A percentile compares a stretch with the other conserved stretches of the same genome.
phyloP scores from a whole-genome alignment of 1,140 invertebrate genomes.

The Antheraea mylitta region DNA sequence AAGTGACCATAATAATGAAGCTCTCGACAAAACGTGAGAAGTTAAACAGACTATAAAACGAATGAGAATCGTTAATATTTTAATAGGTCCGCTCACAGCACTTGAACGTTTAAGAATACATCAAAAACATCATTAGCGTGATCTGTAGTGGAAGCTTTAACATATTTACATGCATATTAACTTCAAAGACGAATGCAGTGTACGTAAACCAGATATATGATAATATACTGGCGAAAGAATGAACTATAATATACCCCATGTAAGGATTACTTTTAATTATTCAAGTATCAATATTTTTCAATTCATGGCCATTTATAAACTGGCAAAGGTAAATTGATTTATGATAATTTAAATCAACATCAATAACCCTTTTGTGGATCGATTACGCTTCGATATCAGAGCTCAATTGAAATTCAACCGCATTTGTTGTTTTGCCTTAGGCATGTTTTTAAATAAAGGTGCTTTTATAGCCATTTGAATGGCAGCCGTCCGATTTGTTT shows the following conservation, averaged over 20 bases:
- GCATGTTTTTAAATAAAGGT: neutral
- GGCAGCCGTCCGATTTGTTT: neutral
- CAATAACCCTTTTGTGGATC: conserved; percentile 1
- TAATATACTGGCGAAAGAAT: neutral
- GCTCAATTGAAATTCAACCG: neutral
- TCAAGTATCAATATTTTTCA: neutral
- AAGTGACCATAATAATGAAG: conserved; percentile 19
- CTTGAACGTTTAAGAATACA: conserved; percentile 13
- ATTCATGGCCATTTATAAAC: neutral
- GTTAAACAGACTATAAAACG: conserved; percentile 31
- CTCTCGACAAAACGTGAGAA: conserved; percentile 29
- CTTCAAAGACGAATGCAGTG: neutral
- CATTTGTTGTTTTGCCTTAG: neutral
- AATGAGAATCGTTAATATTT: conserved; percentile 25
- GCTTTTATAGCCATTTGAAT: neutral
- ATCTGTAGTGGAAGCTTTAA: neutral
- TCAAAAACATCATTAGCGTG: conserved; percentile 15
- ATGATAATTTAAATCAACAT: neutral
- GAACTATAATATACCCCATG: neutral
- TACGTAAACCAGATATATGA: neutral
- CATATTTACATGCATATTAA: neutral
- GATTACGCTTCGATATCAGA: neutral
- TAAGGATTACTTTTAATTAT: neutral
- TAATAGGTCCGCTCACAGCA: conserved; percentile 18
- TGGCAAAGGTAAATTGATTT: neutral